Base-by-base conservation (phyloP, 2,797 vertebrate species). In the Taenioides sp. region DNA sequence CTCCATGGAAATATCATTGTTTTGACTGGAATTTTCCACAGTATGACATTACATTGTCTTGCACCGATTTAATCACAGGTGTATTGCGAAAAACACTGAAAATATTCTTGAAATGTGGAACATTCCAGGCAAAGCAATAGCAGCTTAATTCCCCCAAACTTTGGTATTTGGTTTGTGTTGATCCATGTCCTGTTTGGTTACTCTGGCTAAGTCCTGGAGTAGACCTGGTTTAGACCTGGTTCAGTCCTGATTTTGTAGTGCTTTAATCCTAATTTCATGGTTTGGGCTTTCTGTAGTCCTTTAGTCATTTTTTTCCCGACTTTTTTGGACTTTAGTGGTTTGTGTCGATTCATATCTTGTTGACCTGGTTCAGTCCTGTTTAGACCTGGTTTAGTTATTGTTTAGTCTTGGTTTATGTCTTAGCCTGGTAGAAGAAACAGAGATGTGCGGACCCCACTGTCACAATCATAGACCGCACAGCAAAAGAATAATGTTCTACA, bases 401-500 rank as follows among this genome's bases (percentile, higher is more conserved):
- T 7, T 31, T 60, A 18, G 58, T 31, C 17, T 31, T 20, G 58
- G 7, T 18, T 31, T 2, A 25, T 1, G 12, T 57, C 22, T 23
- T 2, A 4, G 16, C 52, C n/a, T 22, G 2, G 6, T 55, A 55
- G 3, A 22, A 23, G 22, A 55, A 55, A 12, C 2, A 23, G 10
- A 28, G 57, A 28, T 59, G 25, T 59, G 10, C 4, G 4, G 23
- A 10, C 5, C 28, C 9, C 60, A n/a, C 77, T 78, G 80, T 79
- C 78, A 69, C 55, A 60, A 80, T 85, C 81, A 70, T 80, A 76
- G 86, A 84, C 80, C 78, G 71, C 20, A 2, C 75, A 65, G 80
- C 82, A 80, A 80, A 85, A 86, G 81, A 85, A 81, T 76, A 79
- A 88, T 85, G 83, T 83, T 80, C 79, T 82, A 80, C 83, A 84